These are phyloP conservation scores for Bilobella aurantiaca DNA, from an alignment of 1,140 invertebrate genomes.

Conservation along the genomic window DNA sequence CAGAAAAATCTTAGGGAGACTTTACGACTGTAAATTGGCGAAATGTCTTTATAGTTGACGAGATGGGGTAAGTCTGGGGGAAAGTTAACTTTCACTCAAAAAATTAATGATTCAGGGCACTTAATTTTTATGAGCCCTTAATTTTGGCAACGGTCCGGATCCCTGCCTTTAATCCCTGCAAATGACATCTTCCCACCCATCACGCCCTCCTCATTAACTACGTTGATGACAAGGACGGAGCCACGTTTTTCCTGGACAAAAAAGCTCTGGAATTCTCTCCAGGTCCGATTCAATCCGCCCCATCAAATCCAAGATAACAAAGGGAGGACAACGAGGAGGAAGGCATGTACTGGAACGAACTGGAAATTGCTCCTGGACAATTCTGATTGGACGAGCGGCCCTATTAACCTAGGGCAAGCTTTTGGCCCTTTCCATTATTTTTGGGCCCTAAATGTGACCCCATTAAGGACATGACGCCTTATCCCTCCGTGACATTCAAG, in stretches of 20 bases:
- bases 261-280: not conserved
- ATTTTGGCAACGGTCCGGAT: not conserved
- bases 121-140: no score
- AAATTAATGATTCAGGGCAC: no score
- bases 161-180: not conserved
- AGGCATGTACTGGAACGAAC: not conserved
- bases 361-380: not conserved
- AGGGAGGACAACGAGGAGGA: no score
- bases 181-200: not conserved
- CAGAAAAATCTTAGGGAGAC: no score
- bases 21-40: no score
- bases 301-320: no score
- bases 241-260: not conserved
- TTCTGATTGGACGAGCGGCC: not conserved
- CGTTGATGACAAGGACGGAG: not conserved
- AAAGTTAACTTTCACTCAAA: no score
- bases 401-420: not conserved
- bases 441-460: not conserved
- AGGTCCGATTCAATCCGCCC: not conserved
- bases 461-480: not conserved
- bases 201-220: not conserved
- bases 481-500: not conserved
- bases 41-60: no score
- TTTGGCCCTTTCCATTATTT: not conserved
- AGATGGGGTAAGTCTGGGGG: no score